A percentile compares a stretch with the other conserved stretches of the same genome.
These are phyloP conservation scores for Ectropis grisescens DNA, from an alignment of 1,140 invertebrate genomes.

Conservation along the genomic window DNA sequence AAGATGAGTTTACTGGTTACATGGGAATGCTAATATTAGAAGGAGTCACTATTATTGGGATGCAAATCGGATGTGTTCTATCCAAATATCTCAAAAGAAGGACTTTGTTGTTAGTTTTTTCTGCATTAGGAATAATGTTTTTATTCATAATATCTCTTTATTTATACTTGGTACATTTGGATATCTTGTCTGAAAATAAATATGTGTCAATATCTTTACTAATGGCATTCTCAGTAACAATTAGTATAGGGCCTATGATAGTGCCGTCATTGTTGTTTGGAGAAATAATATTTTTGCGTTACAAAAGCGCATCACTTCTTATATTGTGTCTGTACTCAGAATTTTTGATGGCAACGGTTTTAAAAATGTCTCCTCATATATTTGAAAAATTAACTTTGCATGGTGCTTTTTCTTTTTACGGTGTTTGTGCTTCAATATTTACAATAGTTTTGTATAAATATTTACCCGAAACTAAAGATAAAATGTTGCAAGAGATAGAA, in stretches of 20 bases:
- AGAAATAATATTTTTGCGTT: constrained; percentile 17
- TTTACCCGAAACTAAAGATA: constrained; percentile 29
- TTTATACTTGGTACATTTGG: constrained; percentile 13
- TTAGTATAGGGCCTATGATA: constrained; percentile 22
- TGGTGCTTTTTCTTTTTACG: constrained; percentile 22
- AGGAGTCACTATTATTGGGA: constrained; percentile 21
- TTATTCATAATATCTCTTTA: constrained; percentile 19
- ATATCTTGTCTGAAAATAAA: constrained; percentile 14
- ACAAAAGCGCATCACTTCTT: constrained; percentile 14
- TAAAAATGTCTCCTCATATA: constrained; percentile 20
- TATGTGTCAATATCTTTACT: constrained; percentile 17
- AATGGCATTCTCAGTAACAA: constrained; percentile 17
- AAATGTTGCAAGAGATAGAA: constrained; percentile 23
- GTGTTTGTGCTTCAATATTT: constrained; percentile 7
- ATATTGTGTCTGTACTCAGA: constrained; percentile 5
- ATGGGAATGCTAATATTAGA: constrained; percentile 24
- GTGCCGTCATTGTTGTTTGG: constrained; percentile 16
- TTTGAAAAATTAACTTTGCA: constrained; percentile 14
- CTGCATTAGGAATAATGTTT: constrained; percentile 14
- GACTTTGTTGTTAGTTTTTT: constrained; percentile 13
- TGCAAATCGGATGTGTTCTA: constrained; percentile 18
- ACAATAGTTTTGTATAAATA: constrained; percentile 14
- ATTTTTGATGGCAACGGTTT: constrained; percentile 2
- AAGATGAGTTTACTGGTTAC: constrained; percentile 16
- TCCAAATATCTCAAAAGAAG: constrained; percentile 18